Conservation (phyloP, 2,797 vertebrate species). For the Gorsachius magnificus region DNA sequence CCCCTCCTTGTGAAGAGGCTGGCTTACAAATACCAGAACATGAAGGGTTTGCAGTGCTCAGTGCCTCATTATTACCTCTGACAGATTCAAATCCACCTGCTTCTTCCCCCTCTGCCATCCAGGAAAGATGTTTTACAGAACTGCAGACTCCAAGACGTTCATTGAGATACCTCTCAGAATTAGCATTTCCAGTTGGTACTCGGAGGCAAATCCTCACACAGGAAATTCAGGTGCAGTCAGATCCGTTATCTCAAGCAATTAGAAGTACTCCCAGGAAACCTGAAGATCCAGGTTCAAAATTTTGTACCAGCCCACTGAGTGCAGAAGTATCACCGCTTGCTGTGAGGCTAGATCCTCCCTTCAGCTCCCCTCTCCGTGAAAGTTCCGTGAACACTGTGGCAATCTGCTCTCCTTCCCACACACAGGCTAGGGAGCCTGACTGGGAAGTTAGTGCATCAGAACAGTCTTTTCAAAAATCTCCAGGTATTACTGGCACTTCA, state of each 20-base stretch:
- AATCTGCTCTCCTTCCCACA: neutral
- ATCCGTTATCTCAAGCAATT: neutral
- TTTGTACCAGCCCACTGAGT: neutral
- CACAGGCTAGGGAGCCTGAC: neutral
- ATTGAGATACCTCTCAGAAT: slow-evolving; percentile 16
- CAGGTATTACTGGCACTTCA: neutral
- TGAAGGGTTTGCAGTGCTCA: neutral
- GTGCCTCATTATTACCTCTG: neutral
- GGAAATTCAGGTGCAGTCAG: neutral
- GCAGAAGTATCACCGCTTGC: neutral
- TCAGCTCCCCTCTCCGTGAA: neutral
- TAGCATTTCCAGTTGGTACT: neutral
- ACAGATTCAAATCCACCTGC: neutral
- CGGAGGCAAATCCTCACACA: neutral
- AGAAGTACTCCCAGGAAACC: neutral
- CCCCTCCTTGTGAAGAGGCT: slow-evolving; percentile 69
- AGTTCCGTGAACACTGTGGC: neutral
- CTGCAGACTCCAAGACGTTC: slow-evolving; percentile 12
- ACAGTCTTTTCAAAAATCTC: slow-evolving; percentile 11
- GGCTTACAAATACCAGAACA: neutral
- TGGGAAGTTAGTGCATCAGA: slow-evolving; percentile 57
- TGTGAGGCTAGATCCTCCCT: neutral
- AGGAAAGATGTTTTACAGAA: neutral
- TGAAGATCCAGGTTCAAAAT: neutral
- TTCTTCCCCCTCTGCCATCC: neutral